Evolutionary conservation across 2,797 vertebrate genomes (phyloP).

Genomic region (Crenuchus spilurus): DNA sequence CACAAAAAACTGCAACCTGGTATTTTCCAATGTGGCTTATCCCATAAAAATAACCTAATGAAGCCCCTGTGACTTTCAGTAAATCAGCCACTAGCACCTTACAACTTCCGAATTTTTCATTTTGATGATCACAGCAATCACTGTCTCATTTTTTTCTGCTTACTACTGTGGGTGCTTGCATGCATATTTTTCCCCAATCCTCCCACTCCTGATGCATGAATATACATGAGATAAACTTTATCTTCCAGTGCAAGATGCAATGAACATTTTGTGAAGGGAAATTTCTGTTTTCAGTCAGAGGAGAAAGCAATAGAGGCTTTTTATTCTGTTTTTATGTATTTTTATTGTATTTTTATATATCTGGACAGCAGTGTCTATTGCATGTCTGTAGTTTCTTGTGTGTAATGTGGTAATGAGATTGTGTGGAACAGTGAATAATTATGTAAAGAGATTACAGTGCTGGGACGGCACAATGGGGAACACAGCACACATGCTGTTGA

Average conservation of each 20-base stretch:
- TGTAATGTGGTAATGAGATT: slow-evolving; percentile 41
- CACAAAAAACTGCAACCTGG: slow-evolving; percentile 36
- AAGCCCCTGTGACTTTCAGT: slow-evolving; percentile 46
- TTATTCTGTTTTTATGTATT: neutral
- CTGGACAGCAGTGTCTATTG: neutral
- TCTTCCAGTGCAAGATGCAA: slow-evolving; percentile 18
- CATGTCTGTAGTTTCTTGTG: neutral
- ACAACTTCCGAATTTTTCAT: slow-evolving; percentile 43
- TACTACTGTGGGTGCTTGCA: slow-evolving; percentile 30
- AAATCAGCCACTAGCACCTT: slow-evolving; percentile 48
- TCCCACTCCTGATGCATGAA: slow-evolving; percentile 19
- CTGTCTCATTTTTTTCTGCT: slow-evolving; percentile 45
- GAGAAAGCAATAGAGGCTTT: neutral
- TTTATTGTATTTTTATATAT: neutral
- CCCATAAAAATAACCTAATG: slow-evolving; percentile 49
- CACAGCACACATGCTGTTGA: neutral
- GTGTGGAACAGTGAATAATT: slow-evolving; percentile 40
- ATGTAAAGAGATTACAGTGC: slow-evolving; percentile 7
- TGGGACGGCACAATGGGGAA: neutral
- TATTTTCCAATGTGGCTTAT: slow-evolving; percentile 45
- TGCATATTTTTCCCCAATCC: slow-evolving; percentile 25
- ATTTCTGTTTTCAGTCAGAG: neutral
- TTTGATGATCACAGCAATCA: slow-evolving; percentile 50
- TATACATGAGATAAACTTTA: slow-evolving; percentile 37
- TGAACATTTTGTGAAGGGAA: no score